phyloP scores from a whole-genome alignment of 1,140 invertebrate species.

The Rhopalosiphum padi region DNA sequence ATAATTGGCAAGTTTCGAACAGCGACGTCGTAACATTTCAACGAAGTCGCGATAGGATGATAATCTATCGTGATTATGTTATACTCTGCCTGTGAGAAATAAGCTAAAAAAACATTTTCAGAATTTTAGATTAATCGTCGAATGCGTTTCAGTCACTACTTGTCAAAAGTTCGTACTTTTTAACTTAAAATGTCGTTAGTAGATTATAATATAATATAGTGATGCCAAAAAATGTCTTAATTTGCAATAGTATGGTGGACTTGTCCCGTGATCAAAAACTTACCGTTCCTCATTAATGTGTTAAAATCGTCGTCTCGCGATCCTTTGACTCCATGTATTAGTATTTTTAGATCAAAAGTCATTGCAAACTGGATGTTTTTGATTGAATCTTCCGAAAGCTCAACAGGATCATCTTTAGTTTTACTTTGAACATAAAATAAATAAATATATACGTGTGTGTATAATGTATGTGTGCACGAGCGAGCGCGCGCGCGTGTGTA shows the following conservation, averaged over 20 bases:
- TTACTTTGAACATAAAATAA: constrained; percentile 8
- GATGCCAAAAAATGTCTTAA: background rate
- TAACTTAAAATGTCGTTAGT: background rate
- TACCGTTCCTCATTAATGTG: background rate
- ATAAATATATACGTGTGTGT: background rate
- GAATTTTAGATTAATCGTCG: background rate
- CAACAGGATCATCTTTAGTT: background rate
- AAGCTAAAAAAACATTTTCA: background rate
- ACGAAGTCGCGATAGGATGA: background rate
- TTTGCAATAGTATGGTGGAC: background rate
- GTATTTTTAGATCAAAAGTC: background rate
- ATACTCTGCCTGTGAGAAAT: background rate
- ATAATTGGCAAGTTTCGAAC: background rate
- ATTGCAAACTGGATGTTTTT: background rate
- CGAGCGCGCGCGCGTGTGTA: background rate
- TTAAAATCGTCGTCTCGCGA: background rate
- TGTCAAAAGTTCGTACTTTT: background rate
- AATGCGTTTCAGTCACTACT: background rate
- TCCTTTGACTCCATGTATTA: background rate
- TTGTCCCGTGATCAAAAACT: background rate
- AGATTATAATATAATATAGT: background rate
- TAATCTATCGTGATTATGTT: constrained; percentile 24
- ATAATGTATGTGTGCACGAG: background rate
- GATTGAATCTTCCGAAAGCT: background rate
- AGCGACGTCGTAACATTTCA: background rate